Evolutionary conservation across 2,797 vertebrate genomes (phyloP).

Genomic region (Kryptopterus vitreolus): DNA sequence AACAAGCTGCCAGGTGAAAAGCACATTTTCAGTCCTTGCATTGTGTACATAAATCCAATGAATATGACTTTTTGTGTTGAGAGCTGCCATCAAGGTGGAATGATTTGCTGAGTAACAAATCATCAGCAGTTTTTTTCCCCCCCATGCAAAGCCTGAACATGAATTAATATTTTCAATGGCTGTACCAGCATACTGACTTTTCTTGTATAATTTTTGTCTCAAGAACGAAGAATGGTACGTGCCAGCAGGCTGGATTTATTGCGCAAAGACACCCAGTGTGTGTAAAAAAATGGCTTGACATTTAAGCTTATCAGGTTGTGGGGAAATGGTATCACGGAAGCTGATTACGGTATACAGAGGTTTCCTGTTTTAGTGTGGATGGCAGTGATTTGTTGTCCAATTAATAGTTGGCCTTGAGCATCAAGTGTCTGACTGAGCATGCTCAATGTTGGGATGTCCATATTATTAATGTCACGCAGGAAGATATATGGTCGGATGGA

Average conservation of each 20-base stretch:
- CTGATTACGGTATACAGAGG: not conserved
- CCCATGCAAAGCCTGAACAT: not conserved
- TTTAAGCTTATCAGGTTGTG: not conserved
- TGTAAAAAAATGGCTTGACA: not conserved
- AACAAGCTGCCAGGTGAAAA: not conserved
- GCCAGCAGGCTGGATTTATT: no score
- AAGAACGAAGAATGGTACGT: not conserved
- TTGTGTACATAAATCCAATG: not conserved
- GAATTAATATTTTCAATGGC: not conserved
- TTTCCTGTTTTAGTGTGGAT: not conserved
- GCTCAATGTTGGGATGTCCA: not conserved
- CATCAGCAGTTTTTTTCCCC: not conserved
- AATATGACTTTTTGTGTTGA: not conserved
- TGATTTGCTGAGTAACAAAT: not conserved
- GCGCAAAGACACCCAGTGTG: no score
- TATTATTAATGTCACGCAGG: not conserved
- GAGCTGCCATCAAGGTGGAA: not conserved
- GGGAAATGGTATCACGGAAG: not conserved
- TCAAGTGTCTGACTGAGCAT: not conserved
- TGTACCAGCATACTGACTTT: not conserved
- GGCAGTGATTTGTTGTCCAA: not conserved
- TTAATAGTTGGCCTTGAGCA: not conserved
- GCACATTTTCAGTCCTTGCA: not conserved
- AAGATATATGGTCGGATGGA: not conserved
- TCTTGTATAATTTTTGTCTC: no score